Conservation (phyloP, 2,797 vertebrate genomes). For the Paguma larvata region DNA sequence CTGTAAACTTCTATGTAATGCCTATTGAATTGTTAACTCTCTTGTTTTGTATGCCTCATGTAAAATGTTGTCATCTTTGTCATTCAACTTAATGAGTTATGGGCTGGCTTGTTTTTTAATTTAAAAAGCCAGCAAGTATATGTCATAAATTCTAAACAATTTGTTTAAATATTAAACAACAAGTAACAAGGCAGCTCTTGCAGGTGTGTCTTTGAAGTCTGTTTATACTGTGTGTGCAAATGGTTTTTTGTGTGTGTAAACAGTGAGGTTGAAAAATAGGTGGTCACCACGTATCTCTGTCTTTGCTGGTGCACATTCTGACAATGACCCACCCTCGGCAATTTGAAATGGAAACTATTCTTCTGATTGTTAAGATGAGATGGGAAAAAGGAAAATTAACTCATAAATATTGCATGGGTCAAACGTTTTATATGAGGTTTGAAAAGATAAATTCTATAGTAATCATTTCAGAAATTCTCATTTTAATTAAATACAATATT, state of each 20-base stretch:
- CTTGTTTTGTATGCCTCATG: neutral
- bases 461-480: constrained; percentile 77
- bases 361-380: constrained; percentile 57
- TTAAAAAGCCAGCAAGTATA: constrained; percentile 34
- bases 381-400: constrained; percentile 75
- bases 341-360: constrained; percentile 45
- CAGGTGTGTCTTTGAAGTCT: constrained; percentile 66
- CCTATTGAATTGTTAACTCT: neutral
- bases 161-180: constrained; percentile 76
- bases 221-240: constrained; percentile 40
- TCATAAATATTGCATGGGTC: constrained; percentile 81
- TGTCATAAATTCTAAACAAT: constrained; percentile 67
- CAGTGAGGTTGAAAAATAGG: neutral
- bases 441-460: constrained; percentile 73
- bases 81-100: constrained; percentile 47
- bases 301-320: neutral
- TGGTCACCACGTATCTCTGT: neutral
- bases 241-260: neutral
- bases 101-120: constrained; percentile 5
- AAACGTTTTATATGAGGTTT: constrained; percentile 75
- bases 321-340: neutral
- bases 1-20: neutral
- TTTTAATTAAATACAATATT: constrained; percentile 85
- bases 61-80: neutral
- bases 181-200: constrained; percentile 47